phyloP scores from a whole-genome alignment of 2,888 invertebrate species.

The Dicycla oo region DNA sequence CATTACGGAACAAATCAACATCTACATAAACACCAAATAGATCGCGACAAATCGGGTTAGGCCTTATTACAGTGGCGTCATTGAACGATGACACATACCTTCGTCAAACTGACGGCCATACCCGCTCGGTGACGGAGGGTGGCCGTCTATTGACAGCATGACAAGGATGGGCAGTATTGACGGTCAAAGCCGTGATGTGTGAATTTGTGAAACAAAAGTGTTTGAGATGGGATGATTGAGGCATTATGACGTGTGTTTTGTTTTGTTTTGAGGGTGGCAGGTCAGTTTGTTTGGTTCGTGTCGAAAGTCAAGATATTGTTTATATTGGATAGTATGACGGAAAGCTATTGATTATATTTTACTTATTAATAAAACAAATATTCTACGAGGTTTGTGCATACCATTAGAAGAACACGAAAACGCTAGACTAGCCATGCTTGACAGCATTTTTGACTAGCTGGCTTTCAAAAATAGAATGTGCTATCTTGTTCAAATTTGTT shows the following conservation, averaged over 20 bases:
- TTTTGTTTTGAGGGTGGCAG: conserved; percentile 6
- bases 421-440: too few relatives aligned
- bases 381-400: too few relatives aligned
- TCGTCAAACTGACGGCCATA: conserved; percentile 40
- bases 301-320: background rate
- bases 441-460: too few relatives aligned
- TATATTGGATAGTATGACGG: background rate
- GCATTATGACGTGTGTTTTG: conserved; percentile 8
- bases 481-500: too few relatives aligned
- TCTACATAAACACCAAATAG: conserved; percentile 12
- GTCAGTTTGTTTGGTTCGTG: background rate
- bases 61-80: conserved; percentile 52
- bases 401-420: too few relatives aligned
- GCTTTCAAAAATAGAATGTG: too few relatives aligned
- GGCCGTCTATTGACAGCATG: conserved; percentile 25
- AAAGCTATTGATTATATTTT: too few relatives aligned
- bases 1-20: conserved; percentile 4
- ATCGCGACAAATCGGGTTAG: conserved; percentile 47
- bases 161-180: conserved; percentile 26
- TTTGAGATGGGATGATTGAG: conserved; percentile 29
- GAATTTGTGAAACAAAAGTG: conserved; percentile 48
- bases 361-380: too few relatives aligned
- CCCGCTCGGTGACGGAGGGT: conserved; percentile 36
- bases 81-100: conserved; percentile 57
- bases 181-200: conserved; percentile 29